Evolutionary conservation across 2,113 vertebrate species (phyloP), one percentile per base, ranked within the genome.

Genomic region (Corythoichthys intestinalis): DNA sequence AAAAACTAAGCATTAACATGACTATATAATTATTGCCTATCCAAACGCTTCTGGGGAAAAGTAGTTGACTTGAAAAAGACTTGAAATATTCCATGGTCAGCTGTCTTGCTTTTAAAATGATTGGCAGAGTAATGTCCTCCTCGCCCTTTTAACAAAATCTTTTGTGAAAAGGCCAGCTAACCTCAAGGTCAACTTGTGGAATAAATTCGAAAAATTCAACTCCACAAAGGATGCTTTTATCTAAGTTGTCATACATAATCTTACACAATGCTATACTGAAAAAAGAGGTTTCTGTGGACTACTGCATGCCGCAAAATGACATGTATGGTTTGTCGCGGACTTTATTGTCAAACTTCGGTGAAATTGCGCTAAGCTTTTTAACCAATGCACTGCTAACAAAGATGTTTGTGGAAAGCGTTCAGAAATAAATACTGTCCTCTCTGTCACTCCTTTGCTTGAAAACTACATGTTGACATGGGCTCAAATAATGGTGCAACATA

Each of bases 151-250:
- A 79, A 85, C 78, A 75, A 65, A 83, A 74, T 79, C 70, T 60
- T 10, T 53, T 81, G 66, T 76, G 52, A 71, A 82, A 88, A 83
- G 75, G 73, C 66, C 67, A 41, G 39, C 73, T 77, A 74, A 67
- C 82, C 75, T 80, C 17, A 70, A 74, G 87, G 83, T 89, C 78
- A 81, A 70, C 75, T 73, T 61, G 71, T 74, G 63, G 70, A 77
- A 81, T 76, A 68, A 39, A 41, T 56, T 57, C 57, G 75, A 65
- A 80, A 44, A 90, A 79, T 69, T 67, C 61, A 2, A 68, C 66
- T 61, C 74, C 72, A 85, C 83, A 85, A 85, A 87, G 69, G 70
- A 79, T 66, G 70, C 77, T 80, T 87, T 87, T 76, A 77, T 69
- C 50, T 58, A 37, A 54, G 48, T 76, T 72, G 77, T 75, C 71